Base-by-base conservation (phyloP, 2,113 vertebrate species). In the Triplophysa tibetana region DNA sequence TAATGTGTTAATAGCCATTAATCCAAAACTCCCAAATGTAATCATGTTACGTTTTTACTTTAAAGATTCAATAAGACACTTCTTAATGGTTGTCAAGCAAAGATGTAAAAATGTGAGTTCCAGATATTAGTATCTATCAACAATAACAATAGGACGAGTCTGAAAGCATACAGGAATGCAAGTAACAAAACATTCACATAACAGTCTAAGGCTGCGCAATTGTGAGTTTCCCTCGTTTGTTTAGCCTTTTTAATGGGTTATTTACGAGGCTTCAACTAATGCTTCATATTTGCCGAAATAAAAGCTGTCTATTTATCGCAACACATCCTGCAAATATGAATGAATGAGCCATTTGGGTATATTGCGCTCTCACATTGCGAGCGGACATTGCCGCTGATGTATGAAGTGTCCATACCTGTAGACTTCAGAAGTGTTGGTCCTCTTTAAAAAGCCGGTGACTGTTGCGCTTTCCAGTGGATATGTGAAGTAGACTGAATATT, bases 381-480 rank as follows among this genome's bases (percentile, higher is more conserved):
- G 8, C 17, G 19, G 26, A 4, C 29, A 13, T 56, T 56, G 41
- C 48, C 26, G 1, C 52, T n/a, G 48, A 21, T 45, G 50, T 43
- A 63, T 56, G 29, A 75, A 75, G 72, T 61, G 54, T 4, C 29
- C 68, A 23, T 75, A 75, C 73, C 73, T 75, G 58, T 63, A 50
- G 73, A 43, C 73, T 63, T 63, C 73, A 26, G 17, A 75, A 50
- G 73, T 75, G 60, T 8, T 29, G 38, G 0, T 16, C 8, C 58
- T 63, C 23, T 60, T 41, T 19, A 41, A 43, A 43, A 74, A 74
- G 33, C 70, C 21, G 29, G 70, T 61, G 70, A 6, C 73, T 63
- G 60, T 17, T 74, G 70, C 54, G 45, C 58, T 63, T 29, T 75
- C 58, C 73, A 48, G 41, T 48, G 21, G 72, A 48, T 26, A 16